Evolutionary conservation across 2,113 vertebrate genomes (phyloP).

Genomic region (Crotophaga sulcirostris): DNA sequence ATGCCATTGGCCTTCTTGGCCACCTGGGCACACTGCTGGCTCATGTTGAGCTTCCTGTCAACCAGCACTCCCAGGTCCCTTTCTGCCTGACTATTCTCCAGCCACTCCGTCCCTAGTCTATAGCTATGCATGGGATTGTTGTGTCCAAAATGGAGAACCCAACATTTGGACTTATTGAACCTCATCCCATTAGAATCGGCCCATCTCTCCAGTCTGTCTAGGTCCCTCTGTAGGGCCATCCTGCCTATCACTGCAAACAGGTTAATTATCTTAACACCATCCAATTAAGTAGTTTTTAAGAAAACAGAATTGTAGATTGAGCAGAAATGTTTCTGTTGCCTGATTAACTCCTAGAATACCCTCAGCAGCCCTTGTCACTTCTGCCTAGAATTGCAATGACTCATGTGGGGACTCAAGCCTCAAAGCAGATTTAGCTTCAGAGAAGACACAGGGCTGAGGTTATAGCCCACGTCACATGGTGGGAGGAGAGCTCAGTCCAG

Average conservation of each 20-base stretch:
- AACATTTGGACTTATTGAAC: too few relatives aligned
- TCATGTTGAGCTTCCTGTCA: too few relatives aligned
- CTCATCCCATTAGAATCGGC: too few relatives aligned
- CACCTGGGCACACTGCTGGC: too few relatives aligned
- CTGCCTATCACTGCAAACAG: neutral
- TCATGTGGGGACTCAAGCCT: neutral
- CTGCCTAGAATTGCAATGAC: slow-evolving; percentile 2
- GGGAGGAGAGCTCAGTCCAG: neutral
- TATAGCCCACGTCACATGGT: neutral
- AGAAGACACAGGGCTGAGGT: neutral
- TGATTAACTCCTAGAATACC: neutral
- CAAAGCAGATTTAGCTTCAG: slow-evolving; percentile 31
- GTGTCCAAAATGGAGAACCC: too few relatives aligned
- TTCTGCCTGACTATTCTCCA: too few relatives aligned
- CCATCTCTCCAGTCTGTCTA: too few relatives aligned
- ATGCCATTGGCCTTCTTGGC: too few relatives aligned
- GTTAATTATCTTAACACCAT: neutral
- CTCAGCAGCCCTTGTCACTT: neutral
- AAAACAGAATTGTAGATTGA: neutral
- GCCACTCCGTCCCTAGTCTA: too few relatives aligned
- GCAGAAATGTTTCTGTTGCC: neutral
- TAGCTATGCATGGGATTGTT: too few relatives aligned
- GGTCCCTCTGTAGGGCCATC: too few relatives aligned
- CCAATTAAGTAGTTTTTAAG: neutral
- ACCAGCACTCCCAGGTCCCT: too few relatives aligned